These are phyloP conservation scores for Rafetus swinhoei DNA, from an alignment of 2,113 vertebrate species.

Conservation along the genomic window DNA sequence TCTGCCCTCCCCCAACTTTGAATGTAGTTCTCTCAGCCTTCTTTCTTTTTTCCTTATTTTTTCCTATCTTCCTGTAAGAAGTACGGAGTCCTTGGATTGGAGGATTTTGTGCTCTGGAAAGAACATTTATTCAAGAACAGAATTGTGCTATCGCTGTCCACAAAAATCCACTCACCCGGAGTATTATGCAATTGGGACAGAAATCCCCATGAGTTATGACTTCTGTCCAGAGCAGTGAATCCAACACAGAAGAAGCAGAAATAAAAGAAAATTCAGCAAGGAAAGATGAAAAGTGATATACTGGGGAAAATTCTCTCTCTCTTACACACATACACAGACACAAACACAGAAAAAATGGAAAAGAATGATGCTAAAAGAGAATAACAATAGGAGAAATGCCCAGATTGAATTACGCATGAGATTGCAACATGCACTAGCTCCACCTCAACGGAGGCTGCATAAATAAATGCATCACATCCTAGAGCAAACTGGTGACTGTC, in stretches of 20 bases:
- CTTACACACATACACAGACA: not conserved
- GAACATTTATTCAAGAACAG: constrained; percentile 63
- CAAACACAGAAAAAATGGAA: not conserved
- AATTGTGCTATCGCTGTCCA: constrained; percentile 32
- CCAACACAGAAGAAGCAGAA: not conserved
- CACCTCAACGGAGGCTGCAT: not conserved
- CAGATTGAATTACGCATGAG: not conserved
- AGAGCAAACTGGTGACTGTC: not conserved
- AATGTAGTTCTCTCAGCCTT: constrained; percentile 31
- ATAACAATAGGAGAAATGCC: not conserved
- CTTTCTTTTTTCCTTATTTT: not conserved
- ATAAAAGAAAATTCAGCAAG: constrained; percentile 4
- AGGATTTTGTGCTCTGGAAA: constrained; percentile 49
- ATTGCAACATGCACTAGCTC: fast-evolving
- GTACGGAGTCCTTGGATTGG: constrained; percentile 48
- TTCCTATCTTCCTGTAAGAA: constrained; percentile 48
- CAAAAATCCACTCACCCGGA: constrained; percentile 62
- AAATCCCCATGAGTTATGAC: constrained; percentile 51
- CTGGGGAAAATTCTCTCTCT: not conserved
- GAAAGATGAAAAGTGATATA: not conserved
- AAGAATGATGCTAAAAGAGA: not conserved
- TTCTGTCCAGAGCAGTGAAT: constrained; percentile 43
- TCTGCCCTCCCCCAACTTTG: not conserved
- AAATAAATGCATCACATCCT: not conserved
- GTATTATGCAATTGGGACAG: constrained; percentile 61